Evolutionary conservation across 2,888 invertebrate genomes (phyloP), one percentile per base, ranked within the genome.

Genomic region (Mythimna lalbum): DNA sequence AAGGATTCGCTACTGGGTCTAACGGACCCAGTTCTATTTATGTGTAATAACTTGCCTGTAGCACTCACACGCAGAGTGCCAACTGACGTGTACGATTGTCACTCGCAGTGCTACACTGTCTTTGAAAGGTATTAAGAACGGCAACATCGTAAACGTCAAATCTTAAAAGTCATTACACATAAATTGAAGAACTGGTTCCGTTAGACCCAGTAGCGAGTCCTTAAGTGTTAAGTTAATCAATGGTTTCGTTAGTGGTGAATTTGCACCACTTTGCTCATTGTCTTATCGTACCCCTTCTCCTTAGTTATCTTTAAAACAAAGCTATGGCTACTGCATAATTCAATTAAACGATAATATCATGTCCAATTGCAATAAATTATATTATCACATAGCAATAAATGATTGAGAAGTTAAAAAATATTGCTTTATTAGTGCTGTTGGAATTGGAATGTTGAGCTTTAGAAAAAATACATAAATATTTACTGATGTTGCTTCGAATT

Each of bases 361-460:
- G 73, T 66, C 73, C 68, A 67, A 70, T 78, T 69, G 78, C 69
- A 84, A 33, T 53, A 67, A 76, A 63, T 73, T 62, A 73, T 80
- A 69, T 74, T 81, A 78, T 65, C 62, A 72, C 17, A 73, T 76
- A 84, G 78, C 82, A 86, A 83, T 84, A 80, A 70, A 83, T 86
- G 79, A 81, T 86, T 87, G 88, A 86, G 88, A 87, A 81, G 84
- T 83, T 72, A 69, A 79, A 61, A 63, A 71, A 63, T 33, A 31
- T 75, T 63, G 63, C 64, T 72, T 76, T 31, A 23, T 53, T 60
- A 21, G n/a, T 39, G 17, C 64, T 49, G 50, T 63, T 70, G 39
- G 63, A 63, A 55, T 69, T 66, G 10, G 1, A 69, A 60, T 52
- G 49, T 68, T 53, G 27, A 39, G 55, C 4, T 52, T 47, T 21